Percentiles rank a stretch among this genome's conserved stretches.
Conservation (phyloP, 2,113 vertebrate genomes). For the Argyrosomus japonicus region DNA sequence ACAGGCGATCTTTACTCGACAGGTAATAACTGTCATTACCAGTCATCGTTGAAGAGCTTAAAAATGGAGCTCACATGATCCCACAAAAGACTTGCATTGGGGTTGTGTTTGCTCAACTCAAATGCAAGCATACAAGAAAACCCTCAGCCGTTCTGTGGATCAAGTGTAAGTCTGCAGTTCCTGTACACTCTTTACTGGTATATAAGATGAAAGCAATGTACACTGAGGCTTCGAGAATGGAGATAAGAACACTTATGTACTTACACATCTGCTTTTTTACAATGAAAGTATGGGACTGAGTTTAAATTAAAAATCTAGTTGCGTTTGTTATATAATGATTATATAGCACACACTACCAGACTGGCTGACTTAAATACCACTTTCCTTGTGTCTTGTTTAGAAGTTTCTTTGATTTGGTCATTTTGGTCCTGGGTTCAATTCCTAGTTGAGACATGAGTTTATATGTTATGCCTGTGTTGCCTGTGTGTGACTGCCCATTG, state of each 20-base stretch:
- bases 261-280: too few relatives aligned
- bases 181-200: too few relatives aligned
- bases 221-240: too few relatives aligned
- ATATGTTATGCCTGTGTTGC: too few relatives aligned
- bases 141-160: background rate
- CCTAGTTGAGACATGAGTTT: too few relatives aligned
- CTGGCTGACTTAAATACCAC: background rate
- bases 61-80: background rate
- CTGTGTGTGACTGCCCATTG: too few relatives aligned
- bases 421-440: too few relatives aligned
- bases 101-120: constrained; percentile 1
- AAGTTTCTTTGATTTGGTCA: background rate
- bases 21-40: background rate
- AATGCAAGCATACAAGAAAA: background rate
- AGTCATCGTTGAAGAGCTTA: background rate
- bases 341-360: background rate
- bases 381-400: background rate
- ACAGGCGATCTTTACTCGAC: background rate
- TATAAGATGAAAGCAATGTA: too few relatives aligned
- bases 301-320: background rate
- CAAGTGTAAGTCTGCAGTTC: too few relatives aligned
- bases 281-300: too few relatives aligned
- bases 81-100: background rate
- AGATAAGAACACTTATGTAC: background rate
- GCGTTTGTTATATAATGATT: background rate